A percentile compares a stretch with the other conserved stretches of the same genome.
These are phyloP conservation scores for Callipepla californica DNA, from an alignment of 2,113 vertebrate genomes.

Conservation along the genomic window DNA sequence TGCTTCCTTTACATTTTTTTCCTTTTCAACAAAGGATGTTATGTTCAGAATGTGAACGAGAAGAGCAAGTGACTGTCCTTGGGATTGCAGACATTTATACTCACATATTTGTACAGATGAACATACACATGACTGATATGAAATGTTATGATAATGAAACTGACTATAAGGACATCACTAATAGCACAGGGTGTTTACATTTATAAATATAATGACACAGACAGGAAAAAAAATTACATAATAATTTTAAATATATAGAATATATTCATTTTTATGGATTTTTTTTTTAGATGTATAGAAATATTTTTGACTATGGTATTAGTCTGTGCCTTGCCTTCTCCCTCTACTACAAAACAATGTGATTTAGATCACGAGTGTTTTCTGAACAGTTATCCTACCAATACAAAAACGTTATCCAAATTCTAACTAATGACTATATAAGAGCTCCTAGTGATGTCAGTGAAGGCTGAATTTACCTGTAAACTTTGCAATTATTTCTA, in stretches of 20 bases:
- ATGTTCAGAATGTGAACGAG: too few species aligned
- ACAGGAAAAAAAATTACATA: neutral
- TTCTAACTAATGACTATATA: neutral
- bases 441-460: neutral
- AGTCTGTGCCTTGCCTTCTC: neutral
- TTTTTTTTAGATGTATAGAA: neutral
- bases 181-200: neutral
- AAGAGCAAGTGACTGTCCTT: neutral
- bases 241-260: neutral
- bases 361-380: neutral
- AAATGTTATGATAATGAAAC: neutral
- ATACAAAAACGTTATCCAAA: neutral
- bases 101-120: neutral
- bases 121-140: accelerated
- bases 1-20: too few species aligned
- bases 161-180: neutral
- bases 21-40: too few species aligned
- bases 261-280: too few species aligned
- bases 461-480: neutral
- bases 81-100: neutral
- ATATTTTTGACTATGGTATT: neutral
- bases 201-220: neutral
- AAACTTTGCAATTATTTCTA: neutral
- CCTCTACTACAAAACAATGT: neutral
- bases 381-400: neutral